Base-by-base conservation (phyloP, 1,140 invertebrate genomes). In the Monomorium pharaonis region DNA sequence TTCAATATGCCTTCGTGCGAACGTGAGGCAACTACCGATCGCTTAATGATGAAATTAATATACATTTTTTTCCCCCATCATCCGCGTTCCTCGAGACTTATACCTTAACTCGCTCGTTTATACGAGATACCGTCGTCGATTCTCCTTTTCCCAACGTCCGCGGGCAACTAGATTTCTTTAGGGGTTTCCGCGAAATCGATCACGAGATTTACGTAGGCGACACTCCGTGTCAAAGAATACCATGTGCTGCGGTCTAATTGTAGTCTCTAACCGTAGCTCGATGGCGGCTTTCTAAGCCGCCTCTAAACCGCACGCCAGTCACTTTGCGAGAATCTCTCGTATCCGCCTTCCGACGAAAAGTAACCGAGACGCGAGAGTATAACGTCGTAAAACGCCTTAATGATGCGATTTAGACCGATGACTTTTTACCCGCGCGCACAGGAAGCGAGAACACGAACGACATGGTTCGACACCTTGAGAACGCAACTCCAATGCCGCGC, bases 351-450 rank as follows among this genome's bases (percentile, higher is more conserved):
- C 67, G 21, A 69, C 37, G 58, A 47, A 74, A 70, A 58, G 74
- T 58, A 58, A 83, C 67, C 14, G 6, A n/a, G 67, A 33, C 51
- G 58, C 54, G 67, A 51, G 51, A 58, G 54, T 21, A 37, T 70
- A 83, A 58, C 37, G 24, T 51, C 27, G 67, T 83, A 72, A 83
- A 72, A n/a, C n/a, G 42, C 18, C 42, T 58, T 83, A 74, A 72
- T 83, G 56, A 83, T 58, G 78, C 78, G 78, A 83, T 83, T n/a
- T 83, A 83, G 37, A 47, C 67, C 37, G 49, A 83, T 83, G 54
- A 83, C 67, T 83, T 83, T 81, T 83, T 83, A 83, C 33, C 24
- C 49, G 6, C 6, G 37, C 18, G 7, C n/a, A 5, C 7, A n/a
- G 62, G 21, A 49, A 56, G 33, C 18, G 67, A 62, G 54, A 47